These are phyloP conservation scores for Crenichthys baileyi DNA, from an alignment of 2,797 vertebrate species.

Conservation along the genomic window DNA sequence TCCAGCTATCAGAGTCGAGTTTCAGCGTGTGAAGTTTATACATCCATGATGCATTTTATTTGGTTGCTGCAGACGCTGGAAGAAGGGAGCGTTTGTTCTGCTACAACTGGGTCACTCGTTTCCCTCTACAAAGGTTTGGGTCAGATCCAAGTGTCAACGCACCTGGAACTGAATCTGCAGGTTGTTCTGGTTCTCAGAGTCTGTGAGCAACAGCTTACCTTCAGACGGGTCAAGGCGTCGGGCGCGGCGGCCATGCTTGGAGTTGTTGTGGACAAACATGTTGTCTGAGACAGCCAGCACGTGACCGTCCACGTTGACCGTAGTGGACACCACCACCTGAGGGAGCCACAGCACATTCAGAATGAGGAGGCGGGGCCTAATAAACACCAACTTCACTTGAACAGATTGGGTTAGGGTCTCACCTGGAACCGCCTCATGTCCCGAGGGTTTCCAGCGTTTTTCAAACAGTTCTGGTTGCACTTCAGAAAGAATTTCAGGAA, in stretches of 20 bases:
- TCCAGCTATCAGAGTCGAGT: slow-evolving; percentile 30
- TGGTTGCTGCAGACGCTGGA: slow-evolving; percentile 24
- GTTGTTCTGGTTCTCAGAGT: neutral
- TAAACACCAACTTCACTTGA: neutral
- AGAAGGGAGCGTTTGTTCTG: slow-evolving; percentile 53
- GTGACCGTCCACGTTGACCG: slow-evolving; percentile 93
- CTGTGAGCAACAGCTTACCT: slow-evolving; percentile 79
- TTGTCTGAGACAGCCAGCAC: slow-evolving; percentile 94
- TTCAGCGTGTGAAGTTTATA: slow-evolving; percentile 47
- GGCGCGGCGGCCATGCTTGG: slow-evolving; percentile 94
- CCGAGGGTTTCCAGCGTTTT: slow-evolving; percentile 94
- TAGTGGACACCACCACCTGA: slow-evolving; percentile 94
- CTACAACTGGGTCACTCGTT: neutral
- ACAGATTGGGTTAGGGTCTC: neutral
- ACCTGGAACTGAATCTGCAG: neutral
- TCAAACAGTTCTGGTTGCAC: slow-evolving; percentile 98
- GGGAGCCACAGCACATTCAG: neutral
- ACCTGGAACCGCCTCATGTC: slow-evolving; percentile 95
- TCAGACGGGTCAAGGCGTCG: slow-evolving; percentile 93
- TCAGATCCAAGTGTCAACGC: no score
- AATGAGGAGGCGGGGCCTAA: neutral
- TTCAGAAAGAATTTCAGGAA: slow-evolving; percentile 98
- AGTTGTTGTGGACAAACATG: slow-evolving; percentile 99
- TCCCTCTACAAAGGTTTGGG: no score
- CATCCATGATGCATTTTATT: slow-evolving; percentile 24